Evolutionary conservation across 2,888 invertebrate genomes (phyloP), one percentile per base, ranked within the genome.

Genomic region (Artemia sp.): DNA sequence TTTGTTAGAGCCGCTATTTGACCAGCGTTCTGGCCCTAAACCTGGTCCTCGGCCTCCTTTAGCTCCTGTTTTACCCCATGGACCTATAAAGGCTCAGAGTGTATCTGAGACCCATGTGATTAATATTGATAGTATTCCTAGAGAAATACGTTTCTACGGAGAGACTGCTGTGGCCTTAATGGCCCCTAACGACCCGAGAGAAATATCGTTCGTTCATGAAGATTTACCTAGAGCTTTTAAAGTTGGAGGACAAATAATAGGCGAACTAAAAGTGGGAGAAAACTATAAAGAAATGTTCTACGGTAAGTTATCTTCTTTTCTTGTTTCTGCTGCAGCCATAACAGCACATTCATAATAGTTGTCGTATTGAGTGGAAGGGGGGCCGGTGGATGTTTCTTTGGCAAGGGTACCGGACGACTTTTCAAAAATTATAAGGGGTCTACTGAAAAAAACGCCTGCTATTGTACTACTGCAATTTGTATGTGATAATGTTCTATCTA

Each of bases 131-230:
- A 87, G 87, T 0, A 80, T 86, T 19, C 85, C 88, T 0, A 83
- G 90, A 73, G 90, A 90, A 76, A 89, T 92, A 67, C 81, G 92
- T 24, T 91, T 90, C 75, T 92, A 94, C 75, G 90, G 89, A 24
- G 86, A 90, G 72, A 87, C 85, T 1, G 91, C 90, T 0, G 83
- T 93, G 51, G 87, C 90, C 2, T 87, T 94, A 76, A 84, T 92
- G 80, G 87, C 86, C 70, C 88, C 88, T 83, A 88, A 89, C 74
- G 90, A 90, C 77, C 91, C 92, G 0, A 82, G 89, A 70, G 90
- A 92, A 77, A 87, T 92, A 69, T 85, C 85, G 38, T 92, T 92
- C 77, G 87, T 89, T 72, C 83, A 85, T 0, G 82, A 86, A 69
- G 81, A 85, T 0, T 19, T n/a, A 58, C 64, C 64, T 8, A 58